phyloP scores from a whole-genome alignment of 2,797 vertebrate genomes.

The Mormyrops boulengeri region DNA sequence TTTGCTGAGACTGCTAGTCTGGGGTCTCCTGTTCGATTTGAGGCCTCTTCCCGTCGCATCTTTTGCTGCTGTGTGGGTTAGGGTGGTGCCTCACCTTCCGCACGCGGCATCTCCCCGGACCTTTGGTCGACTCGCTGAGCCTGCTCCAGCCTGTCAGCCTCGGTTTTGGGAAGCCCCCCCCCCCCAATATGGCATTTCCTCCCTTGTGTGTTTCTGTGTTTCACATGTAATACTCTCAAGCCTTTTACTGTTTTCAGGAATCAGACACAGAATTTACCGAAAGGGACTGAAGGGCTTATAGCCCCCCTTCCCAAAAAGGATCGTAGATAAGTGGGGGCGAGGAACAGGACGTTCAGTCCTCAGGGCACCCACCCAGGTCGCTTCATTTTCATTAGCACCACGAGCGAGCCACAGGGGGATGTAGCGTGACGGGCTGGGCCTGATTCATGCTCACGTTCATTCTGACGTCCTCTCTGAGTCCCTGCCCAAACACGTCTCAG shows the following conservation, averaged over 20 bases:
- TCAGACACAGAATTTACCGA: not conserved
- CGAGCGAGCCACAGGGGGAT: not conserved
- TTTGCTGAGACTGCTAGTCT: not conserved
- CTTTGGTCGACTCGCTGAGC: not conserved
- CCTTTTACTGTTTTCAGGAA: not conserved
- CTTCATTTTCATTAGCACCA: not conserved
- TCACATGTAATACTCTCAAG: not conserved
- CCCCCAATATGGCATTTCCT: not conserved
- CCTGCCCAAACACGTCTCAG: not conserved
- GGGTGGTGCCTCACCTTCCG: not conserved
- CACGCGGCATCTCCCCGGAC: not conserved
- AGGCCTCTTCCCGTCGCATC: not conserved
- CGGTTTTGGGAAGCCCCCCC: not conserved
- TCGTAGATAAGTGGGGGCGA: not conserved
- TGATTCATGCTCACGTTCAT: not conserved
- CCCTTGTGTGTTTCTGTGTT: not conserved
- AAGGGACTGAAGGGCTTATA: not conserved
- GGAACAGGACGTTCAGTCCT: not conserved
- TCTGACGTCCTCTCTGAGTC: not conserved
- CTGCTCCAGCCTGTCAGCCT: not conserved
- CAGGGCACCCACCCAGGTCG: not conserved
- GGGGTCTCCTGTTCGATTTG: not conserved
- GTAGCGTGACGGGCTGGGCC: not conserved
- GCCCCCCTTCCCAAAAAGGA: not conserved
- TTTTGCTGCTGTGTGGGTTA: not conserved